phyloP scores from a whole-genome alignment of 2,797 vertebrate species.

The Muscicapa striata region DNA sequence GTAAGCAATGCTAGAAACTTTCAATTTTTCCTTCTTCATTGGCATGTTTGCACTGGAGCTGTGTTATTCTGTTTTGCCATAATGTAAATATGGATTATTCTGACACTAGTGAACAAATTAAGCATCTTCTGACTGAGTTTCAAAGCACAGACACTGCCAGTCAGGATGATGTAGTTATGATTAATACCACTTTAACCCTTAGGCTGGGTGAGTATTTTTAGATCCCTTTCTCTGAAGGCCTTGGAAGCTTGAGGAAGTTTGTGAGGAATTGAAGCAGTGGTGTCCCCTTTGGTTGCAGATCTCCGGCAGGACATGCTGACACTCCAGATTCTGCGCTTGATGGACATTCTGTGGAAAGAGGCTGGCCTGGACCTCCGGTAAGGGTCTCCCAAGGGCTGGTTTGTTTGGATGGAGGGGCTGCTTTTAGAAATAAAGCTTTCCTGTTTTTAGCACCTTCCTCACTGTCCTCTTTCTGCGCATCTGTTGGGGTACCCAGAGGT shows the following conservation, averaged over 20 bases:
- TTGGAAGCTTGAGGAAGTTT: background rate
- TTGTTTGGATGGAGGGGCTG: background rate
- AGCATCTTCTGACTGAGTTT: background rate
- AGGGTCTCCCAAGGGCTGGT: background rate
- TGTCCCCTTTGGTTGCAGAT: slow-evolving; percentile 74
- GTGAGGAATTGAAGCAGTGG: background rate
- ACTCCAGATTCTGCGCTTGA: slow-evolving; percentile 92
- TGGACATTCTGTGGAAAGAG: slow-evolving; percentile 98
- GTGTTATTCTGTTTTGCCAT: background rate
- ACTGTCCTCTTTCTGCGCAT: background rate
- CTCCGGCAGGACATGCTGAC: slow-evolving; percentile 97
- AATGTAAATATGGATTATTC: background rate
- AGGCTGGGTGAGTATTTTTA: background rate
- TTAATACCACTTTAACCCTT: background rate
- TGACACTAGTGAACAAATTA: background rate
- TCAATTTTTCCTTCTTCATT: background rate
- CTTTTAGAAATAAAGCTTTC: background rate
- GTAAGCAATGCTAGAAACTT: slow-evolving; percentile 75
- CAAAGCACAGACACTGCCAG: background rate
- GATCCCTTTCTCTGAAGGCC: background rate
- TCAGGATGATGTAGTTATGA: background rate
- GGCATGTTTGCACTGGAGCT: background rate
- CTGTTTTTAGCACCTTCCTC: background rate
- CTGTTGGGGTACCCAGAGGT: background rate
- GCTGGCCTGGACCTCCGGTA: slow-evolving; percentile 94